Evolutionary conservation across 37 sponge, comb jelly and placozoan species (phyloP).

Genomic region (Diacarnus erythraeanus): DNA sequence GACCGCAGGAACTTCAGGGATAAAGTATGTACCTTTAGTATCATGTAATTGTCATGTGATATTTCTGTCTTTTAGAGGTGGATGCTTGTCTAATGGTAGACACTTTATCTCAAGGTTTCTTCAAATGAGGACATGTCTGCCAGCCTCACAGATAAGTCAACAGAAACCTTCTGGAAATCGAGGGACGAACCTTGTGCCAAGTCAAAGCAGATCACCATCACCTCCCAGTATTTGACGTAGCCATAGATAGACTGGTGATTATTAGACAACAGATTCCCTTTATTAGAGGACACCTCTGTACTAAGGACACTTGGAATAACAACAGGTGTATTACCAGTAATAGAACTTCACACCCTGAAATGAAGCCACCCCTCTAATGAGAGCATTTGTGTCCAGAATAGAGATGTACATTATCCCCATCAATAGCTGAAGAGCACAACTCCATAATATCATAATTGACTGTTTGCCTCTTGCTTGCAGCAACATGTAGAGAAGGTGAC

Average conservation of each 20-base stretch:
- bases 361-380: too few species aligned
- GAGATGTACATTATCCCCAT: too few species aligned
- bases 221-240: conserved; percentile 48
- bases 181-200: conserved; percentile 72
- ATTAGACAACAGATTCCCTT: too few species aligned
- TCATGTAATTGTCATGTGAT: background rate
- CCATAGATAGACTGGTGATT: too few species aligned
- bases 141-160: conserved; percentile 87
- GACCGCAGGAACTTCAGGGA: background rate
- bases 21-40: background rate
- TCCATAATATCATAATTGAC: too few species aligned
- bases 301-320: too few species aligned
- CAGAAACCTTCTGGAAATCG: conserved; percentile 98
- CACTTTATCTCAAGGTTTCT: conserved; percentile 59
- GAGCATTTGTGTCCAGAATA: too few species aligned
- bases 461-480: conserved; percentile 13
- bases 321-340: too few species aligned
- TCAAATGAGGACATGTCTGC: conserved; percentile 86
- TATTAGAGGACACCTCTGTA: too few species aligned
- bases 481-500: conserved; percentile 49
- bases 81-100: conserved; percentile 60
- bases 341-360: too few species aligned
- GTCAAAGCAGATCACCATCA: conserved; percentile 47
- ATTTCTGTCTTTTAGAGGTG: conserved; percentile 12
- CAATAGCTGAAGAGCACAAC: too few species aligned